Evolutionary conservation across 2,888 invertebrate species (phyloP).

Genomic region (Cecidostiba fungosa): DNA sequence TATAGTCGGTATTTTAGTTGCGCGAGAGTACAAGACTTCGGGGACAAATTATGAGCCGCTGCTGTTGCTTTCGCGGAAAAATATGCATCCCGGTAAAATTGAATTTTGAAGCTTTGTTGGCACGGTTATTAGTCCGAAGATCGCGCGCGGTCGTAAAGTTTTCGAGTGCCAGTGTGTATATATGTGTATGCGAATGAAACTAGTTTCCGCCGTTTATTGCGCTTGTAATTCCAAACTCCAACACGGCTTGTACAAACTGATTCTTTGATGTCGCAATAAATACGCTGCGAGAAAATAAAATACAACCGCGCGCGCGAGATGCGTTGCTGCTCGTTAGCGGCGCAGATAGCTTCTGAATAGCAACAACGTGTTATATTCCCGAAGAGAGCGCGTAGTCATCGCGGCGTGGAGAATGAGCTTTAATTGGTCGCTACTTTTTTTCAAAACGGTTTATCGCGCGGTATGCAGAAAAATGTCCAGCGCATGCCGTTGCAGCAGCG

Average conservation of each 20-base stretch:
- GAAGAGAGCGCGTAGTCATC: neutral
- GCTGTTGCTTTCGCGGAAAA: constrained; percentile 5
- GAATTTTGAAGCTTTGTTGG: constrained; percentile 31
- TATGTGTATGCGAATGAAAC: neutral
- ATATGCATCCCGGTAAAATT: neutral
- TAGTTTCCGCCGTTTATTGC: constrained; percentile 16
- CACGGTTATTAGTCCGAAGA: constrained; percentile 21
- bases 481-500: neutral
- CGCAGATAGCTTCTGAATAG: neutral
- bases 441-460: neutral
- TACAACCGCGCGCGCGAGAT: neutral
- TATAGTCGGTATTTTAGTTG: constrained; percentile 42
- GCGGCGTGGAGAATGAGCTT: neutral
- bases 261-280: constrained; percentile 10
- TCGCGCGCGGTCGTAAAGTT: neutral
- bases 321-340: neutral
- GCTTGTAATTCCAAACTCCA: neutral
- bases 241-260: neutral
- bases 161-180: too few relatives aligned
- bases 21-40: neutral
- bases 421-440: neutral
- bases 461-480: neutral
- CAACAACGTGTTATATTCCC: neutral
- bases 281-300: neutral
- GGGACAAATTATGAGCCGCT: constrained; percentile 27